Base-by-base conservation (phyloP, 2,113 vertebrate species). In the Scolopax mira region DNA sequence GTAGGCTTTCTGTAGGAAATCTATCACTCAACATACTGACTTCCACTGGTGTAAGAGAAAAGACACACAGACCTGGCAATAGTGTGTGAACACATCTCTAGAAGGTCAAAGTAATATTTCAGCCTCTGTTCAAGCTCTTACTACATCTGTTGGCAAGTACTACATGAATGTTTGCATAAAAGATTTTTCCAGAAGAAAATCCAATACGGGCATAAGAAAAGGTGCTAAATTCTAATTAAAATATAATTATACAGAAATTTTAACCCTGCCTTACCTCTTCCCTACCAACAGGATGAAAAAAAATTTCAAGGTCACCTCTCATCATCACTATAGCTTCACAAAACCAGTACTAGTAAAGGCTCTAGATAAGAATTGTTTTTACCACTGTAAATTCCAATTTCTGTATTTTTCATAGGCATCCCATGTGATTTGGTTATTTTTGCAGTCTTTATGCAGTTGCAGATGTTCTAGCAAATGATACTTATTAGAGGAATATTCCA, bases 401-500 rank as follows among this genome's bases (percentile, higher is more conserved):
- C 37, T 85, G 25, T 62, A 58, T 58, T 75, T 89, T 88, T 88
- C 88, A 85, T 13, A 75, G 41, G 62, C 51, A 3, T 70, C 71
- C 44, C 5, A 46, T 51, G n/a, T 79, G 33, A 89, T 65, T 31
- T 82, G 37, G 69, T 85, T 94, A 91, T 94, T 94, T 95, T 88
- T 95, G 84, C 44, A 93, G 74, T 28, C 31, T 75, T 94, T 94
- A 79, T 66, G 55, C 46, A 77, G 91, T 77, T 89, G 71, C 87
- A 94, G 92, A 89, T 96, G 85, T 92, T 88, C 67, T 73, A 89
- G 78, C 33, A 93, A 93, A 95, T 69, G 12, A 24, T 35, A 91
- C 89, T 93, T 94, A 93, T 87, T 83, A 94, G 66, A 89, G 54
- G 54, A 94, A 85, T 79, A 72, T 88, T 96, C 46, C 58, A 73